Conservation (phyloP, 2,113 vertebrate genomes). For the Ammospiza nelsoni region DNA sequence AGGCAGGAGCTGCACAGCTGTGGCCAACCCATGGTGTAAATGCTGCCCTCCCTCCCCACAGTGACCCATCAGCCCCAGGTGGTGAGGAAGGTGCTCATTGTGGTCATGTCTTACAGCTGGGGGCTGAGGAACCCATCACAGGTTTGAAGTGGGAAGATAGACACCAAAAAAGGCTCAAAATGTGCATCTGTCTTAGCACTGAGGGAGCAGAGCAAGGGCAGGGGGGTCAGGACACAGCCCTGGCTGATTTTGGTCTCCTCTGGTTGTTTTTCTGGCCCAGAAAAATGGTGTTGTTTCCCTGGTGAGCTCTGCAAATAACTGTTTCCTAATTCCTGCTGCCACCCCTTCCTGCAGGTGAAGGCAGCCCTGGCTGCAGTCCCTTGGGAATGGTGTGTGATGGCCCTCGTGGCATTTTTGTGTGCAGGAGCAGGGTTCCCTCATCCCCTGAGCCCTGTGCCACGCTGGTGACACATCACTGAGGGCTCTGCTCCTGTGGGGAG, state of each 20-base stretch:
- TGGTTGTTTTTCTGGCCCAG: no score
- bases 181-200: background rate
- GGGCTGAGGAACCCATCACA: background rate
- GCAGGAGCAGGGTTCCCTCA: background rate
- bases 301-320: background rate
- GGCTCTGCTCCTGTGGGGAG: background rate
- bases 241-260: background rate
- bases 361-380: background rate
- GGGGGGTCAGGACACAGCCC: background rate
- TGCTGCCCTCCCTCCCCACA: background rate
- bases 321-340: background rate
- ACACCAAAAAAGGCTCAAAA: background rate
- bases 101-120: background rate
- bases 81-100: background rate
- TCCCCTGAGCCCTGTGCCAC: background rate
- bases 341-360: rapidly evolving
- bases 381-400: no score
- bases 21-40: no score
- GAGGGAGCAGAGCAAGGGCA: background rate
- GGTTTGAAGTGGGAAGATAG: rapidly evolving
- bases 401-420: background rate
- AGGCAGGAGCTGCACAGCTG: background rate
- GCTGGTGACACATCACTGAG: rapidly evolving
- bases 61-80: background rate
- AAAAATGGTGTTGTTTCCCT: background rate